A percentile compares a stretch with the other conserved stretches of the same genome.
Evolutionary conservation across 1,140 invertebrate genomes (phyloP).

Genomic region (Idris sp.): DNA sequence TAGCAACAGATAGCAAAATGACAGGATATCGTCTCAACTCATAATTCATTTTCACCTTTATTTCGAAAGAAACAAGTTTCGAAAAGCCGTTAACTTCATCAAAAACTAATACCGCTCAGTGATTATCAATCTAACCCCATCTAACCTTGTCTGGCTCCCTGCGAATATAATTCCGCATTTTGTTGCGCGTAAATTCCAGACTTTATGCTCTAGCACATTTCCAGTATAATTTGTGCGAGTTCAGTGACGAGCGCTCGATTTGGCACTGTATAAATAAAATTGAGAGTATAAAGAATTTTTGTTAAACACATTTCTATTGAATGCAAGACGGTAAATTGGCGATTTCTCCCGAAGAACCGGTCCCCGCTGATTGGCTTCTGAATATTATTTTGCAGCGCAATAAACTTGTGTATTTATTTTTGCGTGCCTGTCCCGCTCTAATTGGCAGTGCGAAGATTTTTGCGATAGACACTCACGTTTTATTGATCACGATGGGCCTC

Average conservation of each 20-base stretch:
- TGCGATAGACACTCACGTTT: no score
- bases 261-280: constrained; percentile 44
- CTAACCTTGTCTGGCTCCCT: constrained; percentile 16
- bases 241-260: constrained; percentile 38
- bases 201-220: no score
- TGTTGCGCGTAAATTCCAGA: constrained; percentile 31
- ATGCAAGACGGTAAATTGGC: constrained; percentile 42
- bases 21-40: constrained; percentile 9
- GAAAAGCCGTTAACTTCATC: constrained; percentile 33
- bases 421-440: no score
- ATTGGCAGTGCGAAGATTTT: no score
- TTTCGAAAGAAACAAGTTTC: background rate
- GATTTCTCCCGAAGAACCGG: constrained; percentile 38
- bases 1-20: constrained; percentile 17
- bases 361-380: constrained; percentile 33
- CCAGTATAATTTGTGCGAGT: constrained; percentile 1
- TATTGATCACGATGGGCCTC: no score
- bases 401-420: no score
- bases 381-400: constrained; percentile 22
- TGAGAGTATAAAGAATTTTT: constrained; percentile 10
- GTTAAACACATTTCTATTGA: constrained; percentile 14
- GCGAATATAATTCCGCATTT: constrained; percentile 31
- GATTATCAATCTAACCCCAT: constrained; percentile 41
- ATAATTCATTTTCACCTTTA: constrained; percentile 1
- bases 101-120: constrained; percentile 29